Base-by-base conservation (phyloP, 2,797 vertebrate genomes). In the Aphelocoma californica region DNA sequence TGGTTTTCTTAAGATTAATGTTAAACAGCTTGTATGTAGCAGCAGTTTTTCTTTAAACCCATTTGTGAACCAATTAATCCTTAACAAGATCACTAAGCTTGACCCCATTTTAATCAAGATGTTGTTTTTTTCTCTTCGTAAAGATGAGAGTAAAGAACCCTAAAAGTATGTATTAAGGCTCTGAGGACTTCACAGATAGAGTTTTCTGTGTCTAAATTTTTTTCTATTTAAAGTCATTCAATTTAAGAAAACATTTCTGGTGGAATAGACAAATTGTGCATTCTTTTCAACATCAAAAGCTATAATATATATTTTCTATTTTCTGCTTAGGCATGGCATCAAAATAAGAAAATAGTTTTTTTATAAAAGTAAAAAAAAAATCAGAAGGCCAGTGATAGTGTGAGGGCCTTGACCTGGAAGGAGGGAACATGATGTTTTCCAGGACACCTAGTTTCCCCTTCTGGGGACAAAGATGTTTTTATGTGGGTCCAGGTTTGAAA, bases 251-350 rank as follows among this genome's bases (percentile, higher is more conserved):
- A 90, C 20, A 86, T 54, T 75, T 84, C 18, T 32, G 34, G 75
- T 92, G 56, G 61, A 95, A 88, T 28, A 66, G 47, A 56, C 60
- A 75, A 86, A 90, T 86, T 53, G 14, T 73, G 34, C 58, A 65
- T 82, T 95, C 82, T 93, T 95, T 92, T 69, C 18, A 42, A 26
- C 6, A 70, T 36, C 53, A 94, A 96, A 95, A 58, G 66, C 73
- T 91, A 56, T 25, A 31, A 74, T 71, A 42, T 3, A 25, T 7
- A 7, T 64, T 82, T 23, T 38, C 2, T 60, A 36, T 82, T 91
- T 97, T 93, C 82, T 94, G n/a, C 36, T 88, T 92, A 78, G 42
- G 53, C 36, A 51, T 83, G 12, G 31, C 83, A 92, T 90, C 89
- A 94, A 93, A 95, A 64, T 45, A 88, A 92, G 70, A 91, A 88